These are phyloP conservation scores for Cyprinella venusta DNA, from an alignment of 2,797 vertebrate genomes.

Conservation along the genomic window DNA sequence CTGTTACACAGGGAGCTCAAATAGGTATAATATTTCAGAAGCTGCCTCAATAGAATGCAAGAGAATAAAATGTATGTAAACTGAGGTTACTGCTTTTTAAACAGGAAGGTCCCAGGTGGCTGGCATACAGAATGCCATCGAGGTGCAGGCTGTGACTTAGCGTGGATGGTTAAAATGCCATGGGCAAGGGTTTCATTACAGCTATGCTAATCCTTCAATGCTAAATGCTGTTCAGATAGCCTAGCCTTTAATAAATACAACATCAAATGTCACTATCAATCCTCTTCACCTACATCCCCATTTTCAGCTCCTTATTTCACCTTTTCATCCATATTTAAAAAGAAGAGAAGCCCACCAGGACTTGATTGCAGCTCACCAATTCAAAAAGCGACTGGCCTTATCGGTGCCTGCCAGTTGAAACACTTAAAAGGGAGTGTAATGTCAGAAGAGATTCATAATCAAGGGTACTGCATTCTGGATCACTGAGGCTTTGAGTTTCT, in stretches of 20 bases:
- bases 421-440: slow-evolving; percentile 26
- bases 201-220: slow-evolving; percentile 36
- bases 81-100: slow-evolving; percentile 8
- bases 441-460: slow-evolving; percentile 36
- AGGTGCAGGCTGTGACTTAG: slow-evolving; percentile 17
- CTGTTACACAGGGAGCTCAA: slow-evolving; percentile 21
- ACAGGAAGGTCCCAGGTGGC: slow-evolving; percentile 24
- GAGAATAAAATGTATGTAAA: slow-evolving; percentile 24
- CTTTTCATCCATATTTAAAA: slow-evolving; percentile 25
- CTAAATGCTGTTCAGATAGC: slow-evolving; percentile 40
- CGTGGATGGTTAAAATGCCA: slow-evolving; percentile 29
- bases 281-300: slow-evolving; percentile 31
- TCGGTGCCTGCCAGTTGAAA: slow-evolving; percentile 31
- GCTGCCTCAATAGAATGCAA: neutral
- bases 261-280: slow-evolving; percentile 50
- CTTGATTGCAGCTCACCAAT: slow-evolving; percentile 9
- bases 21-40: slow-evolving; percentile 12
- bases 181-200: slow-evolving; percentile 37
- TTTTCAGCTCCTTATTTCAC: slow-evolving; percentile 14
- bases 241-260: slow-evolving; percentile 32
- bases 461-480: slow-evolving; percentile 36
- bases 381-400: slow-evolving; percentile 35
- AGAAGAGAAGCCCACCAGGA: neutral
- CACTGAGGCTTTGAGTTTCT: slow-evolving; percentile 16
- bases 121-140: slow-evolving; percentile 37